Evolutionary conservation across 1,140 invertebrate species (phyloP), one percentile per base, ranked within the genome.

Genomic region (Drosophila sechellia): DNA sequence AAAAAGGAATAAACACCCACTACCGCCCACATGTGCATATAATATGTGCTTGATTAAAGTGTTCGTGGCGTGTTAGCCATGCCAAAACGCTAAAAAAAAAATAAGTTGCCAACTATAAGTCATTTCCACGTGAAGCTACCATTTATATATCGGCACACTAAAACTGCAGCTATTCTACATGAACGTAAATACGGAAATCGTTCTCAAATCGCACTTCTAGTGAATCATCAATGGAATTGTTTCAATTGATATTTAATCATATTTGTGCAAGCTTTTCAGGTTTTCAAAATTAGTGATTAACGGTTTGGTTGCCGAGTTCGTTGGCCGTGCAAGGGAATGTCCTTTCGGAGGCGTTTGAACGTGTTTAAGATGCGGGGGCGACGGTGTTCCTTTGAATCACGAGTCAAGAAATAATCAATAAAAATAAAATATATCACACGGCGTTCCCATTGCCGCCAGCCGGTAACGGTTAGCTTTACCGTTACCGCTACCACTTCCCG

Each of bases 391-490:
- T n/a, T 58, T 59, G 49, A 63, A 55, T 65, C 52, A 60, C 52
- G 52, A 81, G 77, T 61, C 76, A 63, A 54, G 76, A 71, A 89
- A 87, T 87, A 87, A 87, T 87, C 83, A 87, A 87, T 87, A 87
- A 87, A 87, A 87, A 87, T 87, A 87, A 87, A 89, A 87, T 87
- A 87, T 87, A 87, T 87, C 83, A 87, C 83, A 87, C 83, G 75
- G 72, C 66, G 79, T 58, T 35, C 55, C 60, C 43, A 31, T 58
- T 76, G 25, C 48, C 40, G 48, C 17, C 45, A 31, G 37, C 57
- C 45, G 35, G 31, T 54, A 27, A 27, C 27, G 27, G 27, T 27
- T 27, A 27, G 27, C 27, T 27, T 27, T 40, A 54, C 49, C 49
- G 39, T 40, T 55, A 70, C 49, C 40, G 42, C 37, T 65, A 31